Percentiles rank a stretch among this genome's conserved stretches.
Evolutionary conservation across 2,888 invertebrate species (phyloP).

Genomic region (Nymphalis polychloros): DNA sequence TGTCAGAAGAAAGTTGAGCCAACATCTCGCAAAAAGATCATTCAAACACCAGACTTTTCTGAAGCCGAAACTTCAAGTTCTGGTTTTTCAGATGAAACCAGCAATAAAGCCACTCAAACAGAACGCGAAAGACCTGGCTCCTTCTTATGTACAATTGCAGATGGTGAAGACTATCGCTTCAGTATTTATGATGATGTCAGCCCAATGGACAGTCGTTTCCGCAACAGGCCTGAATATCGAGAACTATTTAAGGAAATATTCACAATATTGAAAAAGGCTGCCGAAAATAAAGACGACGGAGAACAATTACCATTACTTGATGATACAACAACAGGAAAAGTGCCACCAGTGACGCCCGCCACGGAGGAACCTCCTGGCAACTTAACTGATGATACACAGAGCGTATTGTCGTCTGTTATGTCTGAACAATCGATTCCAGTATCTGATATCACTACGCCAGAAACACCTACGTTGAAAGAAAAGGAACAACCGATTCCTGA

Average conservation of each 20-base stretch:
- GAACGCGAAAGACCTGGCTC: constrained; percentile 89
- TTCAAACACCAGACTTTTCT: constrained; percentile 91
- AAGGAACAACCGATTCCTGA: constrained; percentile 55
- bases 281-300: constrained; percentile 90
- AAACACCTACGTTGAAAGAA: constrained; percentile 80
- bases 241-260: constrained; percentile 92
- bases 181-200: constrained; percentile 91
- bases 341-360: constrained; percentile 86
- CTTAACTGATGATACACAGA: constrained; percentile 87
- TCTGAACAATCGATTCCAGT: constrained; percentile 87
- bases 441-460: constrained; percentile 84
- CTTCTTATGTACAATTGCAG: constrained; percentile 91
- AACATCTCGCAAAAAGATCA: constrained; percentile 79
- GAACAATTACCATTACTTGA: constrained; percentile 88
- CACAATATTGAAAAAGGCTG: constrained; percentile 90
- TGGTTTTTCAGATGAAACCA: constrained; percentile 91
- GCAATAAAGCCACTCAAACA: constrained; percentile 91
- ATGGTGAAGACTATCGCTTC: constrained; percentile 92
- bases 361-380: constrained; percentile 84
- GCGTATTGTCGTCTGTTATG: constrained; percentile 88
- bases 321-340: constrained; percentile 82
- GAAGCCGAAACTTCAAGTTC: constrained; percentile 93
- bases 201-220: constrained; percentile 90
- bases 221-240: constrained; percentile 90
- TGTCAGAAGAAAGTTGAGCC: constrained; percentile 71